These are phyloP conservation scores for rat (Rattus norvegicus) DNA, from an alignment of 2,113 vertebrate species.

Conservation along the genomic window GRCr8 NC_086019.1:19434001-19434500, in stretches of 20 bases:
- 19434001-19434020: background rate
- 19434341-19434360: background rate
- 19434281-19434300: background rate
- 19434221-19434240: background rate
- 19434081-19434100: too few relatives aligned
- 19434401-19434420: background rate
- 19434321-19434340: background rate
- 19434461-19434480: background rate
- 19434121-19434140: background rate
- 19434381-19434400: background rate
- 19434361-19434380: background rate
- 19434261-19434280: background rate
- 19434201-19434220: background rate
- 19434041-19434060: background rate
- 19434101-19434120: background rate
- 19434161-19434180: background rate
- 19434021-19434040: background rate
- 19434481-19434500: background rate
- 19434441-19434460: background rate
- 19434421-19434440: background rate
- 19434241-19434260: background rate
- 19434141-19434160: too few relatives aligned
- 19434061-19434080: too few relatives aligned
- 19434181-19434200: background rate
- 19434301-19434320: background rate